Evolutionary conservation across 2,797 vertebrate genomes (phyloP), one percentile per base, ranked within the genome.

Genomic region (Anniella stebbinsi): DNA sequence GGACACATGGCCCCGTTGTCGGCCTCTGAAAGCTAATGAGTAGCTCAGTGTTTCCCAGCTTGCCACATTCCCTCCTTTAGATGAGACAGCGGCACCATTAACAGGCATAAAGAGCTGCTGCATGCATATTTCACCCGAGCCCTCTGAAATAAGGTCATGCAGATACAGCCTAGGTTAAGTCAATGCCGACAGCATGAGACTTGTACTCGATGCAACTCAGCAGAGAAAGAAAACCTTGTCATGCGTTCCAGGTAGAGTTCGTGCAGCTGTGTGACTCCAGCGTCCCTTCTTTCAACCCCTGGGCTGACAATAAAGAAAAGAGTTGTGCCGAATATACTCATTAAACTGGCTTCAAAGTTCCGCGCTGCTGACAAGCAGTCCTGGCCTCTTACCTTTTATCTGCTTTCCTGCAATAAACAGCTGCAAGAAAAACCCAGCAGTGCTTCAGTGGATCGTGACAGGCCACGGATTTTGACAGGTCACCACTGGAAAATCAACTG

Each of bases 381-480:
- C 38, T 87, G 30, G 38, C 17, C 30, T 0, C 86, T 66, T 78
- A 60, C 10, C 51, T 88, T 92, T 93, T 87, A 69, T 28, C 38
- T 75, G 48, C 28, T 72, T 38, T 18, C 28, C 54, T 21, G 8
- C 78, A 89, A 2, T n/a, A 76, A 21, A 73, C 77, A 60, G 48
- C 80, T 90, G 36, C 77, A 92, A 82, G 84, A 30, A 78, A 85
- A 82, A 89, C 87, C n/a, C 86, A 70, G 28, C 60, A 66, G 66
- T 13, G n/a, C 38, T 73, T 88, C 33, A 83, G 23, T n/a, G 3
- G 41, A 70, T 89, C 76, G 88, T 84, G 28, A 92, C 84, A 10
- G 87, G 13, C 15, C 21, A 57, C 23, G 75, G 90, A 83, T 89
- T 69, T 21, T 87, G 57, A 88, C 41, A 86, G 13, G 54, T 11